Base-by-base conservation (phyloP, 2,113 vertebrate species). In the Addax nasomaculatus region DNA sequence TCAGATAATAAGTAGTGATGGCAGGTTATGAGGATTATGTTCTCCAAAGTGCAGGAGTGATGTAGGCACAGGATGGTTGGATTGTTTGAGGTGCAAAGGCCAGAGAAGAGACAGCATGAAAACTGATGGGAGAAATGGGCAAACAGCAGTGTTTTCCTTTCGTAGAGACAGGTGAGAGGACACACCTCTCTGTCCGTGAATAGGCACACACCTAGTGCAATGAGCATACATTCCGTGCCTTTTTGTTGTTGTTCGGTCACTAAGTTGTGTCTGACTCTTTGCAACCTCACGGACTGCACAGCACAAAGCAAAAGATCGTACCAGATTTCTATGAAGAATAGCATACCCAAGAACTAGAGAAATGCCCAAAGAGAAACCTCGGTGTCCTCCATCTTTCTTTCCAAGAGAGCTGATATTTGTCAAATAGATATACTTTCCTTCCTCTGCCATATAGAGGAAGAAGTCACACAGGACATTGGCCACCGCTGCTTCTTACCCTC, bases 401-500 rank as follows among this genome's bases (percentile, higher is more conserved):
- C 30, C 1, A 62, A 15, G 78, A 67, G 27, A 39, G 14, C 23
- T 47, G 25, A 62, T 14, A 84, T 93, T 80, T 45, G 27, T 85
- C 29, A 25, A 67, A 5, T 11, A 15, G 47, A 45, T 8, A 27
- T 13, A 33, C n/a, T 79, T 7, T 64, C 30, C 78, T 39, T 11
- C n/a, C 29, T 47, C 33, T 39, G 3, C n/a, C 6, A 19, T 49
- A 6, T 1, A 14, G 7, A 76, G 30, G 53, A 78, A 51, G 39
- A n/a, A 58, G 12, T 15, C 73, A 43, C 30, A 87, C 78, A 97
- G 95, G 92, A 89, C 39, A 83, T 51, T 62, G 94, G 92, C 96
- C 98, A 80, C 95, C 62, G 86, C 57, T 45, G 84, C 79, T 11
- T 95, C 76, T 97, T 97, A 96, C 88, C 93, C 91, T 90, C 96